These are phyloP conservation scores for Molossus molossus DNA, from an alignment of 2,797 vertebrate species.

Conservation along the genomic window DNA sequence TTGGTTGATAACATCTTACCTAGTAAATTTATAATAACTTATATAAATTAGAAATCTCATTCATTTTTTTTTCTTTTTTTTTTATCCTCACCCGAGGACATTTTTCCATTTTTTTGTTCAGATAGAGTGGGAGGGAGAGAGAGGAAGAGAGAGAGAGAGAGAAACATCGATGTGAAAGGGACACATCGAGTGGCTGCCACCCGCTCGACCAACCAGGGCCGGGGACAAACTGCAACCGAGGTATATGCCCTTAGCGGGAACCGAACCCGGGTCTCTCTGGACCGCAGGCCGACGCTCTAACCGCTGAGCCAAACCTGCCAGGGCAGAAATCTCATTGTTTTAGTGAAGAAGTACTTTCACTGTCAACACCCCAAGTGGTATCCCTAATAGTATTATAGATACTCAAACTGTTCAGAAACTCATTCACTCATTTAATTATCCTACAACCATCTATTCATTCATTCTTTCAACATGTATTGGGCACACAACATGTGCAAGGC, in stretches of 20 bases:
- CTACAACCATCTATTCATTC: background rate
- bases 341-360: constrained; percentile 40
- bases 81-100: no score
- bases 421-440: background rate
- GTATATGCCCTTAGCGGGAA: no score
- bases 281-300: no score
- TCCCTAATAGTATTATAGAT: background rate
- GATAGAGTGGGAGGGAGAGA: no score
- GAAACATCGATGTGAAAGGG: no score
- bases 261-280: no score
- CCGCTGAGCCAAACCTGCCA: no score
- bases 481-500: background rate
- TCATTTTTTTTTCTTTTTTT: background rate
- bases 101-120: no score
- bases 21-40: constrained; percentile 38
- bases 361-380: background rate
- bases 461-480: background rate
- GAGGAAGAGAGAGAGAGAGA: no score
- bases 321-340: background rate
- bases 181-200: no score
- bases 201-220: no score
- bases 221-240: no score
- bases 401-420: constrained; percentile 49
- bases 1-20: constrained; percentile 6
- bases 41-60: background rate